Evolutionary conservation across 2,888 invertebrate genomes (phyloP).

Genomic region (Heliconius cydno): DNA sequence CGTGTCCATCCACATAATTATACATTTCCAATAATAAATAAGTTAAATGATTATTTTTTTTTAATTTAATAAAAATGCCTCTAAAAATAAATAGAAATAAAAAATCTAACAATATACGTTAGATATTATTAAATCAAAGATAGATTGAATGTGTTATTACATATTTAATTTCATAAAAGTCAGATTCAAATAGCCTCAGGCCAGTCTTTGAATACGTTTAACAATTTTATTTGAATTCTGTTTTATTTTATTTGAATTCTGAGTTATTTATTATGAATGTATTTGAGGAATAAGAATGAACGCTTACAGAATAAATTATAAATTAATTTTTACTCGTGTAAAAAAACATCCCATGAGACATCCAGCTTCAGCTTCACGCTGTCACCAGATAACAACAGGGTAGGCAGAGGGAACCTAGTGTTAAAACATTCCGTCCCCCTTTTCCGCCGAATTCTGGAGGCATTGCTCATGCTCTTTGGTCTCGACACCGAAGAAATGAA

Average conservation of each 20-base stretch:
- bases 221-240: not conserved
- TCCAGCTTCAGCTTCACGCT: no score
- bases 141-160: not conserved
- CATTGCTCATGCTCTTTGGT: no score
- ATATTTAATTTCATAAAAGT: not conserved
- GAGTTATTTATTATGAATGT: not conserved
- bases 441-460: no score
- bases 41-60: no score
- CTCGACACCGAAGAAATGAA: no score
- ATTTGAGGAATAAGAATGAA: not conserved
- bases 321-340: not conserved
- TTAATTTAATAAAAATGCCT: no score
- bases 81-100: not conserved
- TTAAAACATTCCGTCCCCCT: no score
- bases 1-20: no score
- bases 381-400: no score
- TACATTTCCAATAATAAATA: no score
- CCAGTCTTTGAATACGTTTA: not conserved
- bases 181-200: not conserved
- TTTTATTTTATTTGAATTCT: no score
- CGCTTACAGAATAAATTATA: not conserved
- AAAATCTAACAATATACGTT: not conserved
- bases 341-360: not conserved
- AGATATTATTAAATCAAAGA: not conserved
- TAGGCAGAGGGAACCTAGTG: no score